A percentile compares a stretch with the other conserved stretches of the same genome.
Evolutionary conservation across 2,797 vertebrate species (phyloP).

Genomic region (Jordanella pulchra): DNA sequence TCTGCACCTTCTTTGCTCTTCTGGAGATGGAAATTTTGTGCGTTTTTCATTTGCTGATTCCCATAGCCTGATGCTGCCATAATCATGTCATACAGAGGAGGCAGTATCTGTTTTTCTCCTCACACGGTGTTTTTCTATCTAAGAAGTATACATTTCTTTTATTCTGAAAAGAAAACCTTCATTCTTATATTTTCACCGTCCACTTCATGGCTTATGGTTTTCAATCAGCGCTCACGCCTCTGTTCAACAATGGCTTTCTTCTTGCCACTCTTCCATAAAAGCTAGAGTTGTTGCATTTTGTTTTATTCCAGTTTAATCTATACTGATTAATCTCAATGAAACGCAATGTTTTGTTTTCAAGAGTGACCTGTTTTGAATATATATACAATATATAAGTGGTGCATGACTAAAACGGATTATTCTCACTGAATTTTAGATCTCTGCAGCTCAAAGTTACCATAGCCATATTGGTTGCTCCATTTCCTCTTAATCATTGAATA

Average conservation of each 20-base stretch:
- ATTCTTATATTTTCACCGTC: background rate
- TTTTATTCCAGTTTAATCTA: background rate
- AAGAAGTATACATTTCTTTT: background rate
- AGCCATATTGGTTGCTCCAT: background rate
- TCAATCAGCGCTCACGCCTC: background rate
- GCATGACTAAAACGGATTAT: background rate
- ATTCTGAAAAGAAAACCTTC: background rate
- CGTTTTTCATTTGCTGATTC: background rate
- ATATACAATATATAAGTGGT: background rate
- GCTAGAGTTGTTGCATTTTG: too few species aligned
- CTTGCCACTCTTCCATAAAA: background rate
- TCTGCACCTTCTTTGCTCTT: background rate
- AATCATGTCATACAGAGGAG: background rate
- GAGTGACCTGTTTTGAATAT: slow-evolving; percentile 2
- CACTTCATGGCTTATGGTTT: background rate
- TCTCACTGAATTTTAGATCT: background rate
- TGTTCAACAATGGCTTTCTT: background rate
- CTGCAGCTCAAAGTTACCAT: background rate
- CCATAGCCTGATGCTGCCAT: background rate
- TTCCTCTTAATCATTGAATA: background rate
- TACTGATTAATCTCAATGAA: background rate
- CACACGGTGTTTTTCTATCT: background rate
- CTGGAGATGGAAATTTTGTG: background rate
- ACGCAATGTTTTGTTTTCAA: background rate
- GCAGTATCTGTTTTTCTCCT: background rate